Conservation (phyloP, 2,797 vertebrate species). For the Chelonia mydas region DNA sequence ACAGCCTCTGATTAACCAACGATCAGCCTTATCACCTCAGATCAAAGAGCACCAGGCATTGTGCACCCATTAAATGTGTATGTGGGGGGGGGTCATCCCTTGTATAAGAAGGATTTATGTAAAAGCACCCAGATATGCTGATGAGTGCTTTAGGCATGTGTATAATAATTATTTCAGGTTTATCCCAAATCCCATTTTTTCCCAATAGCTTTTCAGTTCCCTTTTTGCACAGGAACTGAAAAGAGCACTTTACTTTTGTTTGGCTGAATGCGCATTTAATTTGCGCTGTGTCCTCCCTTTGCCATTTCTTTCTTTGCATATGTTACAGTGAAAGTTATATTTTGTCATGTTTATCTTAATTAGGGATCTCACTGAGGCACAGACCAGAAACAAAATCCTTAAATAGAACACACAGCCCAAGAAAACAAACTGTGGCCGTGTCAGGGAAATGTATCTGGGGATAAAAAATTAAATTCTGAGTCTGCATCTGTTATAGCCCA, state of each 20-base stretch:
- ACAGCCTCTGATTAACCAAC: not conserved
- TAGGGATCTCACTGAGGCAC: rapidly evolving
- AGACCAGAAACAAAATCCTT: not conserved
- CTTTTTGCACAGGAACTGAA: not conserved
- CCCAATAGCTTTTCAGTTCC: not conserved
- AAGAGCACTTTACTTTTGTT: rapidly evolving
- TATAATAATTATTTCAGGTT: not conserved
- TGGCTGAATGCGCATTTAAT: not conserved
- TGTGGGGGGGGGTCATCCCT: not conserved
- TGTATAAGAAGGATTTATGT: not conserved
- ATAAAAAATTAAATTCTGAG: not conserved
- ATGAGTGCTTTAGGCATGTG: not conserved
- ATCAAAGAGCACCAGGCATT: not conserved
- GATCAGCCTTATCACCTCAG: not conserved
- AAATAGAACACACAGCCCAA: not conserved
- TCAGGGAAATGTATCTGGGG: not conserved
- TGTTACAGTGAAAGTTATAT: not conserved
- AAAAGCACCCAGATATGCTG: rapidly evolving
- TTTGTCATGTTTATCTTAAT: not conserved
- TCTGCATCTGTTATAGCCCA: not conserved
- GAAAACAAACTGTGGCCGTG: not conserved
- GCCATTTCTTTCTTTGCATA: not conserved
- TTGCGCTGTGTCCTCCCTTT: not conserved
- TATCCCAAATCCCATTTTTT: not conserved
- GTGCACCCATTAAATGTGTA: not conserved